A percentile compares a stretch with the other conserved stretches of the same genome.
Evolutionary conservation across 2,888 invertebrate species (phyloP).

Genomic region (Silvanus unidentatus): DNA sequence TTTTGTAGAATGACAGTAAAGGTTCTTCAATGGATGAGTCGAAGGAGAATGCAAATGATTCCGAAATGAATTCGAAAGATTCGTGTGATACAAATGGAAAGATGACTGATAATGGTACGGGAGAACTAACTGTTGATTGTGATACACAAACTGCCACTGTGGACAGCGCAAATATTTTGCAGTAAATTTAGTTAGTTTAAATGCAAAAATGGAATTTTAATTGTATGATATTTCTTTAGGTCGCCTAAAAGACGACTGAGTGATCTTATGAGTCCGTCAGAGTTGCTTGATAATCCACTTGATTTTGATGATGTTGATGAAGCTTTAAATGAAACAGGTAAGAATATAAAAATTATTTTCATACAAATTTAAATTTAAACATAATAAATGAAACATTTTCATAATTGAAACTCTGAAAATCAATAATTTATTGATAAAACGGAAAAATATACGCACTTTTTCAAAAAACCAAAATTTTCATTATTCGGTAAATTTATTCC

Average conservation of each 20-base stretch:
- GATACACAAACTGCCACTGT: constrained; percentile 28
- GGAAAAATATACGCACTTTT: no score
- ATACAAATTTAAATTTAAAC: neutral
- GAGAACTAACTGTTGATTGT: constrained; percentile 38
- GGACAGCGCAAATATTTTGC: constrained; percentile 14
- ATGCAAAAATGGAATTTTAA: no score
- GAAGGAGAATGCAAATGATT: neutral
- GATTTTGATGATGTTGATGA: constrained; percentile 44
- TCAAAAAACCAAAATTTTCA: no score
- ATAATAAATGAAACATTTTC: neutral
- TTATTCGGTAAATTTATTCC: no score
- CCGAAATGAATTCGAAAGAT: constrained; percentile 2
- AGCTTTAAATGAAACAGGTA: constrained; percentile 39
- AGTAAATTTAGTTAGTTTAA: constrained; percentile 16
- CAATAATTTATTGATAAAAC: no score
- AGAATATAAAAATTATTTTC: constrained; percentile 5
- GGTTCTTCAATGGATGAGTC: constrained; percentile 1
- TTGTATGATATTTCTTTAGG: constrained; percentile 18
- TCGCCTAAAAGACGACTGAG: constrained; percentile 34
- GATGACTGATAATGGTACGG: constrained; percentile 17
- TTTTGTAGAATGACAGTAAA: constrained; percentile 1
- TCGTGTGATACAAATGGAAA: constrained; percentile 3
- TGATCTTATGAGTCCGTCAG: constrained; percentile 41
- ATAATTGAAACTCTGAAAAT: no score
- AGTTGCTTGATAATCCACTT: constrained; percentile 39